Percentiles rank a stretch among this genome's conserved stretches.
phyloP scores from a whole-genome alignment of 2,113 vertebrate species.

The Chinchilla lanigera region DNA sequence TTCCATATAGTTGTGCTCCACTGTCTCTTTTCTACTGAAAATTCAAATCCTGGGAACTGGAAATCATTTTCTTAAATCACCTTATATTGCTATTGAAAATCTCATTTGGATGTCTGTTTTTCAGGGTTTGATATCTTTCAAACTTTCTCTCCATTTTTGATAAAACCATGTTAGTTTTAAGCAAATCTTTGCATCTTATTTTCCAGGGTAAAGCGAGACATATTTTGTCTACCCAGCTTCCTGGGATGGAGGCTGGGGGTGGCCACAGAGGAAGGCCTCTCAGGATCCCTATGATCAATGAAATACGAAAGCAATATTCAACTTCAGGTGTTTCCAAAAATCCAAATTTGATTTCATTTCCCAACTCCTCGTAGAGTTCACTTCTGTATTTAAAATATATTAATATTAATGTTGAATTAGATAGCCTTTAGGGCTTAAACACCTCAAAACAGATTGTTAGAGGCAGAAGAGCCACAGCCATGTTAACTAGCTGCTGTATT shows the following conservation, averaged over 20 bases:
- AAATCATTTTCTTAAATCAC: background rate
- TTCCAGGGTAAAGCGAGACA: background rate
- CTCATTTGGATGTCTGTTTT: background rate
- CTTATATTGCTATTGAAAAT: background rate
- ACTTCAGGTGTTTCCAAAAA: background rate
- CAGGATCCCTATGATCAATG: background rate
- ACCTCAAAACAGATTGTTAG: constrained; percentile 32
- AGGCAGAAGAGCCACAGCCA: background rate
- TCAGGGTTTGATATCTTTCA: background rate
- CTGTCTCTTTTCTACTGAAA: background rate
- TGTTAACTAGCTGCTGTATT: constrained; percentile 46
- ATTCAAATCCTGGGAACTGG: background rate
- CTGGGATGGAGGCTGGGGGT: background rate
- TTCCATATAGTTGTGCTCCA: background rate
- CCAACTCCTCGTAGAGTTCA: constrained; percentile 3
- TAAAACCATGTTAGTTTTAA: constrained; percentile 22
- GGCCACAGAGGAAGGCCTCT: background rate
- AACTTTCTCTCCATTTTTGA: constrained; percentile 42
- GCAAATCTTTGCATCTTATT: background rate
- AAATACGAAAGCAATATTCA: background rate
- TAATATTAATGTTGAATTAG: constrained; percentile 39
- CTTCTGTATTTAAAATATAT: constrained; percentile 63
- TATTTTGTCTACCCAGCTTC: background rate
- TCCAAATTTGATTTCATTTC: constrained; percentile 41
- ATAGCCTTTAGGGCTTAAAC: constrained; percentile 55